A percentile compares a stretch with the other conserved stretches of the same genome.
Evolutionary conservation across 2,797 vertebrate genomes (phyloP).

Genomic region (Hydrophis major): DNA sequence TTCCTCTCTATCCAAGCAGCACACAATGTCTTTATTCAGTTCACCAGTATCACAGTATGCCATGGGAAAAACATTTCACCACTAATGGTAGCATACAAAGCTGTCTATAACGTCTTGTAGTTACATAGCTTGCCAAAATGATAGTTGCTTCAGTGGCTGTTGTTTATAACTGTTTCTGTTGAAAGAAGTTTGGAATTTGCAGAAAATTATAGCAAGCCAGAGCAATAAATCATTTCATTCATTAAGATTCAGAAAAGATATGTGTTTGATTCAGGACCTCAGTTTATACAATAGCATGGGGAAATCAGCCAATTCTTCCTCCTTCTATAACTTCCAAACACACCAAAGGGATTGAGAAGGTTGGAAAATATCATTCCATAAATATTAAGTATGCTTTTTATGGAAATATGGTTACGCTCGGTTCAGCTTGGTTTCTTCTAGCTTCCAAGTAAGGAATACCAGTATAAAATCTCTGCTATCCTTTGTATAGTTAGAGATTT

Average conservation of each 20-base stretch:
- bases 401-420: not conserved
- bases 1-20: not conserved
- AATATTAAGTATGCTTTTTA: not conserved
- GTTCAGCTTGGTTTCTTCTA: not conserved
- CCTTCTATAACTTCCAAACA: not conserved
- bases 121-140: conserved; percentile 45
- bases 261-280: not conserved
- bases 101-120: conserved; percentile 30
- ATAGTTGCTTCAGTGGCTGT: conserved; percentile 29
- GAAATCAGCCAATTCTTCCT: not conserved
- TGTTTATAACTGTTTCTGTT: conserved; percentile 26
- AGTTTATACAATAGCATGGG: not conserved
- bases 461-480: not conserved
- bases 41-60: conserved; percentile 8
- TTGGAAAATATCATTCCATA: not conserved
- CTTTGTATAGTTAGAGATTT: not conserved
- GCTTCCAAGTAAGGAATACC: not conserved
- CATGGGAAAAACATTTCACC: conserved; percentile 41
- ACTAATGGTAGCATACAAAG: conserved; percentile 31
- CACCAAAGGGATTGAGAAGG: not conserved
- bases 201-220: conserved; percentile 15
- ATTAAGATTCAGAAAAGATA: conserved; percentile 16
- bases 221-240: not conserved
- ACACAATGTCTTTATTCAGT: conserved; percentile 27
- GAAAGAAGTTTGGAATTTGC: conserved; percentile 1